These are phyloP conservation scores for Sinohyriopsis cumingii DNA, from an alignment of 2,888 invertebrate genomes.

Conservation along the genomic window DNA sequence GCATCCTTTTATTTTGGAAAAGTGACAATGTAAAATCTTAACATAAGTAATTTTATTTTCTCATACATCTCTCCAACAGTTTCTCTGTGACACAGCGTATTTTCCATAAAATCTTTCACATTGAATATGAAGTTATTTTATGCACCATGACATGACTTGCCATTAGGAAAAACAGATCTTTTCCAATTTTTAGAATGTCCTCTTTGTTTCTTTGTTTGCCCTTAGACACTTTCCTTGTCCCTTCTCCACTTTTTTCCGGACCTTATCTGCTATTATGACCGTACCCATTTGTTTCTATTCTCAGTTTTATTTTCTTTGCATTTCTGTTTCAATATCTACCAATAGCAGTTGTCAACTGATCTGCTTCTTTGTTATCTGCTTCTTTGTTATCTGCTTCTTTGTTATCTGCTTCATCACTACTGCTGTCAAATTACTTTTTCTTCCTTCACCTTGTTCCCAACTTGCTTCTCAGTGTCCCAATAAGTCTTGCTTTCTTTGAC, in stretches of 20 bases:
- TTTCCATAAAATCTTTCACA: too few relatives aligned
- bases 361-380: not conserved
- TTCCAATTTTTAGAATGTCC: not conserved
- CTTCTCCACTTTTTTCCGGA: not conserved
- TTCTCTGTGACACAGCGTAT: too few relatives aligned
- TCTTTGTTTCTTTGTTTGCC: too few relatives aligned
- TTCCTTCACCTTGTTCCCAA: not conserved
- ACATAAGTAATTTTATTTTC: too few relatives aligned
- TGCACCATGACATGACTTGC: too few relatives aligned
- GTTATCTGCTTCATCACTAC: not conserved
- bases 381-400: not conserved
- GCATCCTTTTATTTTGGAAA: too few relatives aligned
- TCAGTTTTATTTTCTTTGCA: not conserved
- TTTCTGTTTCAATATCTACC: slow-evolving; percentile 2
- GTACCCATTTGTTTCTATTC: not conserved
- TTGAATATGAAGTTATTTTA: too few relatives aligned
- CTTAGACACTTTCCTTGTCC: not conserved
- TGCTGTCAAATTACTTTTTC: too few relatives aligned
- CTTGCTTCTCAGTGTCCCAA: not conserved
- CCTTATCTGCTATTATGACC: not conserved
- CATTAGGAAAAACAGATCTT: not conserved
- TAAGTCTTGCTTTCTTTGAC: not conserved
- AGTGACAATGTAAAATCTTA: too few relatives aligned
- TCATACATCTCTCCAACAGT: too few relatives aligned
- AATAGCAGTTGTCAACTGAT: not conserved